Evolutionary conservation across 2,113 vertebrate genomes (phyloP).

Genomic region (Brachionichthys hirsutus): DNA sequence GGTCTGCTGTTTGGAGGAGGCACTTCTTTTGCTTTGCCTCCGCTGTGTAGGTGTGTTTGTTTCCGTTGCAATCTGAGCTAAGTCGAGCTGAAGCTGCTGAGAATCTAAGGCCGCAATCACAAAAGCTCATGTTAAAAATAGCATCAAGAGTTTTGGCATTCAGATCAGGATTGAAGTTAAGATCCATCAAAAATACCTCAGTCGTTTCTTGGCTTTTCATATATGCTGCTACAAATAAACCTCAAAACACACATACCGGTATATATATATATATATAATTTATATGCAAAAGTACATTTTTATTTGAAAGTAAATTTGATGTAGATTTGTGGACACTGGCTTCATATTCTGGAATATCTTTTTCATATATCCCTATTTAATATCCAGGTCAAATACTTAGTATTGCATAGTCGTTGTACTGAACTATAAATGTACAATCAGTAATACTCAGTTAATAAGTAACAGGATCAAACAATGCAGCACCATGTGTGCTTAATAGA

Average conservation of each 20-base stretch:
- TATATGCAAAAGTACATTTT: too few species aligned
- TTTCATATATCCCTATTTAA: neutral
- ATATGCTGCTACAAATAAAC: too few species aligned
- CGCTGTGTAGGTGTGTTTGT: slow-evolving; percentile 66
- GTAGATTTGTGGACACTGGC: neutral
- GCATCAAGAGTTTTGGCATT: slow-evolving; percentile 15
- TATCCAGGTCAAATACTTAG: neutral
- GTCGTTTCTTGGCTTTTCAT: neutral
- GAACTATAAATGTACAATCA: neutral
- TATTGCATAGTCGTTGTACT: slow-evolving; percentile 5
- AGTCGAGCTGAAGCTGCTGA: slow-evolving; percentile 54
- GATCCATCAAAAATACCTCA: neutral
- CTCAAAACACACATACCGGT: too few species aligned
- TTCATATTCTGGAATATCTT: neutral
- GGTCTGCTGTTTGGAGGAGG: slow-evolving; percentile 24
- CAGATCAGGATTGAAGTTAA: slow-evolving; percentile 9
- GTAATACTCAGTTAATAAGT: slow-evolving; percentile 28
- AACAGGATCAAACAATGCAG: slow-evolving; percentile 14
- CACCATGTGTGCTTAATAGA: neutral
- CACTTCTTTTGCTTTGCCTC: slow-evolving; percentile 23
- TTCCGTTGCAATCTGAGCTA: slow-evolving; percentile 56
- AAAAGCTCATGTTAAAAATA: slow-evolving; percentile 18
- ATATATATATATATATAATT: too few species aligned
- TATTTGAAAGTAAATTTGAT: neutral
- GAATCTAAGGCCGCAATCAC: slow-evolving; percentile 39